A percentile compares a stretch with the other conserved stretches of the same genome.
phyloP scores from a whole-genome alignment of 2,888 invertebrate species.

The Micoletzkya japonica region DNA sequence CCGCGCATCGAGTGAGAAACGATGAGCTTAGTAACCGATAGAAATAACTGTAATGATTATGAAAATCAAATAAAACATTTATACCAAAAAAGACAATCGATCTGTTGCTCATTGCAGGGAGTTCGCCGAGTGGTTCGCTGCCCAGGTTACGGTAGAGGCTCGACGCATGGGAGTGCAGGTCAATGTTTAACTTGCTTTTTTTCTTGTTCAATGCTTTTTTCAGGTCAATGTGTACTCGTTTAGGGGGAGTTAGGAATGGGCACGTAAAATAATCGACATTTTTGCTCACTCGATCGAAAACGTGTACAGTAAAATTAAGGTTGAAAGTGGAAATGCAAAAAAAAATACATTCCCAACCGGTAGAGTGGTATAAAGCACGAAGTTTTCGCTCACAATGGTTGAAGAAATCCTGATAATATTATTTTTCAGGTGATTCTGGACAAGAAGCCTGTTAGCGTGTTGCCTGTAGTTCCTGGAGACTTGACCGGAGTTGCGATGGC shows the following conservation, averaged over 20 bases:
- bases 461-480: background rate
- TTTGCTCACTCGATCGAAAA: background rate
- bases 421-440: background rate
- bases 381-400: background rate
- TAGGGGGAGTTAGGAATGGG: background rate
- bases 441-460: background rate
- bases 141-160: slow-evolving; percentile 12
- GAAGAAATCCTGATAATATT: background rate
- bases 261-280: background rate
- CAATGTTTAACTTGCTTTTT: background rate
- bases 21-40: background rate
- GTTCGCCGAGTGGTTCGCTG: slow-evolving; percentile 20
- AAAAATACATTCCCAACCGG: too few relatives aligned
- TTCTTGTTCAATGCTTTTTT: background rate
- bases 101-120: slow-evolving; percentile 5
- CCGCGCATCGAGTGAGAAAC: slow-evolving; percentile 11
- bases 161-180: slow-evolving; percentile 15
- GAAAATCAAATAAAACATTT: background rate
- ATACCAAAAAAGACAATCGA: background rate
- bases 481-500: background rate
- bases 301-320: background rate
- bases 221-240: background rate
- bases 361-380: too few relatives aligned
- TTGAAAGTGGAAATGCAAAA: background rate
- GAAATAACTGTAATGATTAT: background rate